Percentiles rank a stretch among this genome's conserved stretches.
These are phyloP conservation scores for Zaprionus davidi DNA, from an alignment of 1,140 invertebrate species.

Conservation along the genomic window DNA sequence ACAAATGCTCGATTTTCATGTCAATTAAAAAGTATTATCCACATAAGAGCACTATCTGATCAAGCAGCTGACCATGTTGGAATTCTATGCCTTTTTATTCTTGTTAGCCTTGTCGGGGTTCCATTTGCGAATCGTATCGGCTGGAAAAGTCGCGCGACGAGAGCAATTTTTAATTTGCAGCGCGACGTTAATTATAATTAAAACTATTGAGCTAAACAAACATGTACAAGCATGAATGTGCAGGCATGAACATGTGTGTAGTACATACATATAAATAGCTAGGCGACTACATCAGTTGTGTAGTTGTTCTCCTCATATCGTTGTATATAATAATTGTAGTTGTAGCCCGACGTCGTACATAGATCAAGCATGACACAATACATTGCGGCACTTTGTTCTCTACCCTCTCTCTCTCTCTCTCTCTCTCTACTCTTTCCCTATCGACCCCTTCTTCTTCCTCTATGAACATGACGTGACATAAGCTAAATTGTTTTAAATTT, in stretches of 20 bases:
- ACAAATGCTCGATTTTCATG: too few relatives aligned
- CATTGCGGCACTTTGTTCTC: constrained; percentile 56
- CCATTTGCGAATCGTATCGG: neutral
- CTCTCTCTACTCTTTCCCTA: neutral
- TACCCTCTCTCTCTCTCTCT: neutral
- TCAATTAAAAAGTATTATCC: too few relatives aligned
- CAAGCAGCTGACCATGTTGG: neutral
- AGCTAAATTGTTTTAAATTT: constrained; percentile 81
- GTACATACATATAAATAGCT: constrained; percentile 18
- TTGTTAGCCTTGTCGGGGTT: neutral
- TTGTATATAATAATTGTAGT: constrained; percentile 19
- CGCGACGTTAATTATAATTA: constrained; percentile 78
- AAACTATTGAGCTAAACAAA: constrained; percentile 74
- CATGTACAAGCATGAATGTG: constrained; percentile 25
- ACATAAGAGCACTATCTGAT: neutral
- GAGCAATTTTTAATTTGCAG: constrained; percentile 59
- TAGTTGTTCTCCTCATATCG: constrained; percentile 2
- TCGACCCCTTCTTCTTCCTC: neutral
- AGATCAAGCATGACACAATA: constrained; percentile 76
- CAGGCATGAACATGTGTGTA: constrained; percentile 29
- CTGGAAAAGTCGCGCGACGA: constrained; percentile 20
- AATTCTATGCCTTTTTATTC: neutral
- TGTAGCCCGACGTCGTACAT: constrained; percentile 22
- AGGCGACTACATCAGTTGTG: neutral
- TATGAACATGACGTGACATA: constrained; percentile 64